Evolutionary conservation across 2,888 invertebrate genomes (phyloP).

Genomic region (Scrobipalpa atriplicella): DNA sequence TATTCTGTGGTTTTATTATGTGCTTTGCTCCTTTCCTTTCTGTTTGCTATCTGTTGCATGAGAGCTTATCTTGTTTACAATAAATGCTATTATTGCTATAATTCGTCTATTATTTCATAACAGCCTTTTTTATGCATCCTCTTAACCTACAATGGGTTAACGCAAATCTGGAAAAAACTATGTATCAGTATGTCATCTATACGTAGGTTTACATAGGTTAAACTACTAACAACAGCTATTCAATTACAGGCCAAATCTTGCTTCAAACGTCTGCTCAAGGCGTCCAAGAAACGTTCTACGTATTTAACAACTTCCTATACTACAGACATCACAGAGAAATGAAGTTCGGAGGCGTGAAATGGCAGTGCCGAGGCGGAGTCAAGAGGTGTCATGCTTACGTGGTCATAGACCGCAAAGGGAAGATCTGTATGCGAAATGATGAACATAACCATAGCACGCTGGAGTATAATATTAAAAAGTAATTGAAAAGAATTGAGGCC

Average conservation of each 20-base stretch:
- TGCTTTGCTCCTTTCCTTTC: too few relatives aligned
- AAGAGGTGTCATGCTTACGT: conserved; percentile 29
- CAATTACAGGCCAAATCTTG: background rate
- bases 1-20: too few relatives aligned
- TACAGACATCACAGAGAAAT: conserved; percentile 11
- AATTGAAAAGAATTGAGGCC: background rate
- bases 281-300: background rate
- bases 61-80: too few relatives aligned
- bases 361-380: conserved; percentile 26
- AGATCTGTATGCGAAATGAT: conserved; percentile 2
- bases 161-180: too few relatives aligned
- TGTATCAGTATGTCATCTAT: too few relatives aligned
- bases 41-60: too few relatives aligned
- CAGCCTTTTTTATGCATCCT: too few relatives aligned
- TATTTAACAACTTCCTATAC: background rate
- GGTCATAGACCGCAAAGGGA: conserved; percentile 23
- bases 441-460: conserved; percentile 3
- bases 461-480: background rate
- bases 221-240: background rate
- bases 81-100: too few relatives aligned
- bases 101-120: too few relatives aligned
- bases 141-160: too few relatives aligned
- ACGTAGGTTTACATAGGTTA: background rate
- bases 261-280: background rate
- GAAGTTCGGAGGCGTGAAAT: conserved; percentile 15